These are phyloP conservation scores for Phataginus tricuspis DNA, from an alignment of 2,797 vertebrate genomes.

Conservation along the genomic window DNA sequence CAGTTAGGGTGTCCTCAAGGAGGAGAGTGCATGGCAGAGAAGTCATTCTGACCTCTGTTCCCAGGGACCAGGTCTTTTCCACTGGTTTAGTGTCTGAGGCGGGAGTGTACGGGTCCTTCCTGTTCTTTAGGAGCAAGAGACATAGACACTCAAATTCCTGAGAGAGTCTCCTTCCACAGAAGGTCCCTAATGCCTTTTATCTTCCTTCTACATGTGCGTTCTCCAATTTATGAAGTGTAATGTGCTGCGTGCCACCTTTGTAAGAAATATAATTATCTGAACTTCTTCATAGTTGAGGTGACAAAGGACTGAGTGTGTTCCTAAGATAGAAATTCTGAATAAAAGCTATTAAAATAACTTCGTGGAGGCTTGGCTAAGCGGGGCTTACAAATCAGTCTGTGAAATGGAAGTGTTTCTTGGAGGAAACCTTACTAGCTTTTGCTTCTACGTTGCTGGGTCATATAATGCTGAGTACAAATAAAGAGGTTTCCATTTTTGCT, in stretches of 20 bases:
- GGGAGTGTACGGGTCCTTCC: rapidly evolving
- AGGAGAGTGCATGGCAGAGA: rapidly evolving
- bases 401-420: not conserved
- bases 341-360: not conserved
- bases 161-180: too few species aligned
- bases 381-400: not conserved
- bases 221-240: not conserved
- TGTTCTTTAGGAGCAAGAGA: not conserved
- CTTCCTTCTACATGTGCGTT: not conserved
- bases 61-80: not conserved
- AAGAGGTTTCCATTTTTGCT: rapidly evolving
- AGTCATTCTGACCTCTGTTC: rapidly evolving
- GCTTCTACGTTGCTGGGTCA: rapidly evolving
- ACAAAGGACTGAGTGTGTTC: not conserved
- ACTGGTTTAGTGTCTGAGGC: rapidly evolving
- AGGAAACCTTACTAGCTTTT: not conserved
- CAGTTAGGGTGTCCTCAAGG: not conserved
- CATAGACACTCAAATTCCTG: not conserved
- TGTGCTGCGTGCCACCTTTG: not conserved
- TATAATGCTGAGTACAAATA: not conserved
- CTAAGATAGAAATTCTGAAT: not conserved
- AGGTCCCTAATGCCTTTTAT: not conserved
- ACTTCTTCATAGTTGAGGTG: not conserved
- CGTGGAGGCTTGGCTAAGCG: not conserved
- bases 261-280: not conserved